These are phyloP conservation scores for Andrena trimmerana DNA, from an alignment of 2,888 invertebrate species.

Conservation along the genomic window DNA sequence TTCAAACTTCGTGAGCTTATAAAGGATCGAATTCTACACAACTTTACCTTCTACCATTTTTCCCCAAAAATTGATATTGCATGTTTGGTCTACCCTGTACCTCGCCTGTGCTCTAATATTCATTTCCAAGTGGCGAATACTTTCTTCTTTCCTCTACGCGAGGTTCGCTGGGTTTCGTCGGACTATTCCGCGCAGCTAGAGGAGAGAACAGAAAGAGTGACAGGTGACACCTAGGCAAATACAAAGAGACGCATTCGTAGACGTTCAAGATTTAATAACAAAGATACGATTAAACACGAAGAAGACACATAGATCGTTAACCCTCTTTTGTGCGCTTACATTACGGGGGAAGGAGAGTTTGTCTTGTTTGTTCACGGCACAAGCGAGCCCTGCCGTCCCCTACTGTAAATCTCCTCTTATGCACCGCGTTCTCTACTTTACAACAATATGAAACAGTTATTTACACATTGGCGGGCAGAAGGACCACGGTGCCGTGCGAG, in stretches of 20 bases:
- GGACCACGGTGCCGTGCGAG: conserved; percentile 52
- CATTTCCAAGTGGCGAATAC: too few species aligned
- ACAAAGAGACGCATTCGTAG: conserved; percentile 60
- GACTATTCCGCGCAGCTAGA: neutral
- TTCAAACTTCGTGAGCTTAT: too few species aligned
- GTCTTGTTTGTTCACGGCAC: conserved; percentile 38
- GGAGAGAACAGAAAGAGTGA: neutral
- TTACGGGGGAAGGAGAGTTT: conserved; percentile 58
- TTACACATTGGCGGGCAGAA: conserved; percentile 70
- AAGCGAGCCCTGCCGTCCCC: conserved; percentile 52
- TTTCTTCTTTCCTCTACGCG: neutral
- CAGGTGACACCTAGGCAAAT: conserved; percentile 58
- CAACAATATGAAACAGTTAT: conserved; percentile 73
- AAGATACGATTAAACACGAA: conserved; percentile 79
- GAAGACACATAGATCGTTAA: conserved; percentile 78
- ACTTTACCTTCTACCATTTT: too few species aligned
- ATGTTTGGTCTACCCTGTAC: too few species aligned
- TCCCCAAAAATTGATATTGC: too few species aligned
- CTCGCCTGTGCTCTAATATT: too few species aligned
- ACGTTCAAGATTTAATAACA: conserved; percentile 74
- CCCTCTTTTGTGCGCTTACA: conserved; percentile 78
- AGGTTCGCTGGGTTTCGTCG: neutral
- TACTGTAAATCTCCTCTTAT: conserved; percentile 48
- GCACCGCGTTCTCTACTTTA: conserved; percentile 64
- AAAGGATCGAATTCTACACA: too few species aligned